Conservation (phyloP, 2,113 vertebrate species). For the Garra rufa region DNA sequence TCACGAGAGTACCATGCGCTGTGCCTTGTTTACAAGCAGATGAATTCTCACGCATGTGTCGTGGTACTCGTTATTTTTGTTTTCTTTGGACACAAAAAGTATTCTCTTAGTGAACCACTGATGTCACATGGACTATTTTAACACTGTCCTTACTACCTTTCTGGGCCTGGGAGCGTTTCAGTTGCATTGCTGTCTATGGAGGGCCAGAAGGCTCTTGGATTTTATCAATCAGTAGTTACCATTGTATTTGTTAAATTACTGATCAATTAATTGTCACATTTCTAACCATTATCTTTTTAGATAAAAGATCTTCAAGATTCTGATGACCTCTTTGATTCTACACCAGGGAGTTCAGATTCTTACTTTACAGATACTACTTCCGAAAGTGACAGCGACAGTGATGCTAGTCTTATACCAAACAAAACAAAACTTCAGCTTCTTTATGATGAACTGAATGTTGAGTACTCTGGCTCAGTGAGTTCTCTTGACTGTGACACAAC, state of each 20-base stretch:
- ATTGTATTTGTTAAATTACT: not conserved
- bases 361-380: conserved; percentile 4
- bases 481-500: not conserved
- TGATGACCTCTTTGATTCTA: conserved; percentile 18
- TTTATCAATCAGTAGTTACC: no score
- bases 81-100: no score
- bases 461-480: not conserved
- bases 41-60: no score
- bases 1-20: no score
- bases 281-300: conserved; percentile 7
- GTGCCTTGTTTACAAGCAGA: no score
- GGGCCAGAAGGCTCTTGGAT: no score
- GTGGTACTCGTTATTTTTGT: no score
- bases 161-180: no score
- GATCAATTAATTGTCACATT: not conserved
- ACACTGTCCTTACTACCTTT: no score
- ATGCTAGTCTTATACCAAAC: not conserved
- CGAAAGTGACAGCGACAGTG: conserved; percentile 13
- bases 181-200: no score
- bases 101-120: no score
- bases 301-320: conserved; percentile 17
- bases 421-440: not conserved
- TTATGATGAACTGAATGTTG: not conserved
- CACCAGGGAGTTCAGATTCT: conserved; percentile 9
- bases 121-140: no score